Base-by-base conservation (phyloP, 2,797 vertebrate genomes). In the Thaleichthys pacificus region DNA sequence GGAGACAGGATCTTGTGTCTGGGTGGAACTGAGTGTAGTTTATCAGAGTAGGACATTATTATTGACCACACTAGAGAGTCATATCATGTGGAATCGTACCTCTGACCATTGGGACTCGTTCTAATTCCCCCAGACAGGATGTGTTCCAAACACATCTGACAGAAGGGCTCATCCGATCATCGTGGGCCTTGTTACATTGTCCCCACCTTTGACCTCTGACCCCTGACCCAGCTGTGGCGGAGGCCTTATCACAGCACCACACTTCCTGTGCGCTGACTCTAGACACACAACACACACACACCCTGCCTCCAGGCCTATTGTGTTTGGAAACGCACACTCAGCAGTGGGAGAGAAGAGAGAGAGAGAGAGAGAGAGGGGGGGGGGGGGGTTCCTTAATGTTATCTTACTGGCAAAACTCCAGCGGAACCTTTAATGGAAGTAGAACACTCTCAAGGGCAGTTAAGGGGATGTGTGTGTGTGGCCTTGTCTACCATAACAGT, bases 221-320 rank as follows among this genome's bases (percentile, higher is more conserved):
- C 70, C 70, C 61, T 61, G 54, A 78, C 69, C 75, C 62, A 24
- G 68, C 67, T n/a, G 3, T 32, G 61, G 21, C 73, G 61, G 72
- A 80, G 72, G n/a, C 76, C 76, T 87, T 91, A 91, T 91, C 90
- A 70, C 69, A 65, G 77, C 77, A 71, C 70, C 71, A 71, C 73
- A 68, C 82, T 91, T 93, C 91, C 91, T 92, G 80, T 79, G 61
- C 19, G 5, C 12, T 35, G 19, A 5, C 63, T 19, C 61, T 21
- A 19, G 56, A 60, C 35, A 47, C 35, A 47, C 3, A 42, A 68
- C 66, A 66, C 60, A 15, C 51, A 58, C 66, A 11, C 70, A 12
- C 68, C 66, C 71, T 79, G 54, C 26, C 72, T 72, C 32, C 61
- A 47, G 54, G 32, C 30, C 69, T 67, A 81, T 78, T 80, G 80